Conservation (phyloP, 2,113 vertebrate genomes). For the Platichthys flesus region DNA sequence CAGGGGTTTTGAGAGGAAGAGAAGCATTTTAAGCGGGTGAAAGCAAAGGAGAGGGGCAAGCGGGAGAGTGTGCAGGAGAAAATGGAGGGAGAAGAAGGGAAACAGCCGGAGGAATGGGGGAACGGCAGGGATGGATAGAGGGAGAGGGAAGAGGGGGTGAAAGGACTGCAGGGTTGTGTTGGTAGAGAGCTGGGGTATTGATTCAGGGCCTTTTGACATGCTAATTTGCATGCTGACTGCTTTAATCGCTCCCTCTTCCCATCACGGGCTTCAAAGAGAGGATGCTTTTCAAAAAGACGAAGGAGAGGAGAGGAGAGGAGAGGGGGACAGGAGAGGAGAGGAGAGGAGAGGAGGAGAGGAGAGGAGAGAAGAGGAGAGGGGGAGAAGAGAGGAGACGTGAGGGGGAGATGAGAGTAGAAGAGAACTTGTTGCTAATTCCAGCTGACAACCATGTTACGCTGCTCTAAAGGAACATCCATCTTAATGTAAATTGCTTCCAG, state of each 20-base stretch:
- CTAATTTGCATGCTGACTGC: slow-evolving; percentile 86
- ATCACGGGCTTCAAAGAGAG: slow-evolving; percentile 86
- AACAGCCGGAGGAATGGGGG: slow-evolving; percentile 62
- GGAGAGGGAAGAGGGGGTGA: slow-evolving; percentile 29
- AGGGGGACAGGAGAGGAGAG: slow-evolving; percentile 62
- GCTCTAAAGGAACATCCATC: slow-evolving; percentile 16
- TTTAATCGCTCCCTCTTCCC: slow-evolving; percentile 84
- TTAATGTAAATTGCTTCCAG: background rate
- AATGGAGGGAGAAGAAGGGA: slow-evolving; percentile 58
- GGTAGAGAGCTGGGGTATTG: slow-evolving; percentile 85
- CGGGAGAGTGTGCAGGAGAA: slow-evolving; percentile 58
- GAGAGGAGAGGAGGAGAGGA: slow-evolving; percentile 35
- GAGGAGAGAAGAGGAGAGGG: slow-evolving; percentile 53
- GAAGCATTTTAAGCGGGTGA: slow-evolving; percentile 33
- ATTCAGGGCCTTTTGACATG: slow-evolving; percentile 89
- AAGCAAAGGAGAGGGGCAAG: slow-evolving; percentile 54
- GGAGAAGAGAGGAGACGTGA: slow-evolving; percentile 70
- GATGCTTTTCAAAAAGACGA: slow-evolving; percentile 82
- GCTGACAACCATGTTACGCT: slow-evolving; percentile 30
- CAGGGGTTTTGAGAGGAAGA: slow-evolving; percentile 27
- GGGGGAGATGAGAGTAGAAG: slow-evolving; percentile 13
- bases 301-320: slow-evolving; percentile 25
- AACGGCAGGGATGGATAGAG: slow-evolving; percentile 49
- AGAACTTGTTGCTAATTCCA: slow-evolving; percentile 8
- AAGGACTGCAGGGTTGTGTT: slow-evolving; percentile 69